phyloP scores from a whole-genome alignment of 2,113 vertebrate genomes.

The Corapipo altera region DNA sequence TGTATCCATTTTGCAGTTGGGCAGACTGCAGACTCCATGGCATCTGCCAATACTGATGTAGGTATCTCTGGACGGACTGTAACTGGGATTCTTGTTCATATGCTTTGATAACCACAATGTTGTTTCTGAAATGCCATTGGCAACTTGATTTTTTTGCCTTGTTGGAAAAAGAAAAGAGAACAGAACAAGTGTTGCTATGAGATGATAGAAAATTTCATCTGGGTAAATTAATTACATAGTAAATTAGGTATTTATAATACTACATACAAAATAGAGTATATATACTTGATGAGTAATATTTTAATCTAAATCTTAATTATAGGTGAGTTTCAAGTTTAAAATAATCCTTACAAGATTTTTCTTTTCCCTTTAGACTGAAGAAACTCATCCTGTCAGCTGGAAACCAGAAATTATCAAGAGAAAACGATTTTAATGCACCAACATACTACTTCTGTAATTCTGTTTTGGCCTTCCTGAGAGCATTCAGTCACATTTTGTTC shows the following conservation, averaged over 20 bases:
- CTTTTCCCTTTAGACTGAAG: slow-evolving; percentile 85
- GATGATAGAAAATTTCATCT: background rate
- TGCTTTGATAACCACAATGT: background rate
- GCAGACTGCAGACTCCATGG: background rate
- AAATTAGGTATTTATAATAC: background rate
- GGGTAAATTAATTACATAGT: background rate
- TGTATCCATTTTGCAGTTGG: background rate
- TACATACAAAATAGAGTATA: background rate
- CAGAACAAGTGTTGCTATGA: background rate
- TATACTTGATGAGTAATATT: background rate
- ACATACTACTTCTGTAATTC: background rate
- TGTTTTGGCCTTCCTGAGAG: slow-evolving; percentile 46
- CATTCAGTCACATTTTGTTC: slow-evolving; percentile 29
- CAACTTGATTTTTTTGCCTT: background rate
- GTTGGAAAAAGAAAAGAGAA: background rate
- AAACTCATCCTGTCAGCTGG: slow-evolving; percentile 96
- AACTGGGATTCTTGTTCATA: background rate
- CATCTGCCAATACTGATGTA: background rate
- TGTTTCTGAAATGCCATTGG: background rate
- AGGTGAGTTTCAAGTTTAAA: background rate
- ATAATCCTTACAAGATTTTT: background rate
- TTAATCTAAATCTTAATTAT: background rate
- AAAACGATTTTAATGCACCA: slow-evolving; percentile 85
- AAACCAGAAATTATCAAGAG: slow-evolving; percentile 99
- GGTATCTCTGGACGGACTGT: background rate